phyloP scores from a whole-genome alignment of 2,113 vertebrate genomes.

The Brachyhypopomus occidentalis region DNA sequence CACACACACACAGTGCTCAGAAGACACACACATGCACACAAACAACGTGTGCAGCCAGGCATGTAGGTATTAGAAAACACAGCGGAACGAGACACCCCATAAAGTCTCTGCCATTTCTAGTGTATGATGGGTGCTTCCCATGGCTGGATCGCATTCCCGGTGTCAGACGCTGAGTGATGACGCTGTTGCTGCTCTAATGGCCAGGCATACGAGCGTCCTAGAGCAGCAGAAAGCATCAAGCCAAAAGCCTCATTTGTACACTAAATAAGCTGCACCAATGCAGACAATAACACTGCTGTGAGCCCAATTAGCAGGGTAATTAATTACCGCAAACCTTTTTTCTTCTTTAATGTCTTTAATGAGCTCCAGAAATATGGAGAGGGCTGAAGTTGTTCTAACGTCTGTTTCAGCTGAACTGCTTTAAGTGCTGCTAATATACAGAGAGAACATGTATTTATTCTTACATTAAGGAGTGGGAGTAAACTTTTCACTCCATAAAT shows the following conservation, averaged over 20 bases:
- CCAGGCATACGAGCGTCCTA: not conserved
- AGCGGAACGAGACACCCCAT: not conserved
- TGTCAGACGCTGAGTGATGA: conserved; percentile 34
- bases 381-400: conserved; percentile 12
- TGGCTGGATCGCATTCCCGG: not conserved
- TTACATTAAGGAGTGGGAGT: conserved; percentile 34
- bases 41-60: conserved; percentile 4
- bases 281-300: conserved; percentile 50
- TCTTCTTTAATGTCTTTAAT: conserved; percentile 36
- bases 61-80: not conserved
- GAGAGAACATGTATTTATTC: conserved; percentile 42
- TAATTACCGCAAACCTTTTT: conserved; percentile 49
- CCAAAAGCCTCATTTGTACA: conserved; percentile 47
- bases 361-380: conserved; percentile 48
- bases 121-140: conserved; percentile 16
- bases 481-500: conserved; percentile 48
- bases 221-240: conserved; percentile 33
- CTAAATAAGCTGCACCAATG: conserved; percentile 47
- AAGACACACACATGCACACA: conserved; percentile 1
- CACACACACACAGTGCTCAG: not conserved
- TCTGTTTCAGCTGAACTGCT: conserved; percentile 37
- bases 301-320: conserved; percentile 52
- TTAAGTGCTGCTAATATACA: conserved; percentile 41
- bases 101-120: not conserved
- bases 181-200: conserved; percentile 31